Conservation (phyloP, 2,113 vertebrate genomes). For the Xiphophorus couchianus region DNA sequence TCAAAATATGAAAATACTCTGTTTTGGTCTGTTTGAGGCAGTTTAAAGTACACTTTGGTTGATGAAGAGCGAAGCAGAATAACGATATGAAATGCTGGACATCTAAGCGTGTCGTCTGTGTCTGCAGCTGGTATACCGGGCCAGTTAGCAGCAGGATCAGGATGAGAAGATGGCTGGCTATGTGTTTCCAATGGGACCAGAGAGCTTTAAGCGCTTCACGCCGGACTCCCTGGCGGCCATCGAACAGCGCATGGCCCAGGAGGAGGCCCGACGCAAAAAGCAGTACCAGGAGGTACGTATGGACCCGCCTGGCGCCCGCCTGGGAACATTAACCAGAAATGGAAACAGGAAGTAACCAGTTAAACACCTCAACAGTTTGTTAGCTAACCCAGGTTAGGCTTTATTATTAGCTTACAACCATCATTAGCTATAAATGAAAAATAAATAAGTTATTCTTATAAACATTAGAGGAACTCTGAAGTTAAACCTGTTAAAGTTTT, state of each 20-base stretch:
- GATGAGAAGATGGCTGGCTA: constrained; percentile 79
- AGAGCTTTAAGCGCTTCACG: constrained; percentile 78
- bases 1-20: no score
- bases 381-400: no score
- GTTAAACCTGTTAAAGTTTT: no score
- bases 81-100: not conserved
- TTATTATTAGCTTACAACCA: no score
- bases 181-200: constrained; percentile 79
- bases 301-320: not conserved
- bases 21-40: no score
- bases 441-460: no score
- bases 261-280: constrained; percentile 59
- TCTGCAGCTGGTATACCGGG: constrained; percentile 58
- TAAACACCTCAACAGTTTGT: no score
- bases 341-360: not conserved
- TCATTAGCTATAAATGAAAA: no score
- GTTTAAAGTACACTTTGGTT: no score
- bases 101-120: not conserved
- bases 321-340: not conserved
- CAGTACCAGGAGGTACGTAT: constrained; percentile 32
- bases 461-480: no score
- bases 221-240: constrained; percentile 76
- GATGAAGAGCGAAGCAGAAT: not conserved
- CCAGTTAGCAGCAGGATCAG: constrained; percentile 74
- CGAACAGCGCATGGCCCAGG: constrained; percentile 74